Conservation (phyloP, 37 sponge, comb jelly and placozoan species). For the Chondrosia reniformis region DNA sequence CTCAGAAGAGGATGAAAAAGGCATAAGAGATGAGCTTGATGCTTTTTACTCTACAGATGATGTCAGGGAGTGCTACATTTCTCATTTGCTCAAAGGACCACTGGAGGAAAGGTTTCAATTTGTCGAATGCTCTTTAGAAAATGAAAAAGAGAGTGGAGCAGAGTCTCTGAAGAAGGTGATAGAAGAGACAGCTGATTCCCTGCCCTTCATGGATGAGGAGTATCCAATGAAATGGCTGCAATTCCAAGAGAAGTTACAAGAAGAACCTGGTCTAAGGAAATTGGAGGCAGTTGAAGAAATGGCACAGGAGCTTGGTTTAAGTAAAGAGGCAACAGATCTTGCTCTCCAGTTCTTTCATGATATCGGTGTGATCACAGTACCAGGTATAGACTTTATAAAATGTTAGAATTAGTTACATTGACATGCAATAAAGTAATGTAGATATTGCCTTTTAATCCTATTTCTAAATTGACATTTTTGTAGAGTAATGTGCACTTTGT, state of each 20-base stretch:
- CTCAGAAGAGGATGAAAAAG: constrained; percentile 12
- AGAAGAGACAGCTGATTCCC: not conserved
- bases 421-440: no score
- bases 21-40: not conserved
- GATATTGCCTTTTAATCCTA: no score
- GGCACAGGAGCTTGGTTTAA: not conserved
- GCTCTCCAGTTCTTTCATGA: constrained; percentile 51
- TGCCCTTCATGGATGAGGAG: constrained; percentile 29
- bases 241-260: constrained; percentile 21
- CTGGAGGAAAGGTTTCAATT: not conserved
- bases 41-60: not conserved
- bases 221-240: constrained; percentile 40
- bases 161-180: constrained; percentile 16
- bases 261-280: not conserved
- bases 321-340: constrained; percentile 3
- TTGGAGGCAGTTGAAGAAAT: not conserved
- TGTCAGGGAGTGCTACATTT: not conserved
- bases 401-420: no score
- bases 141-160: constrained; percentile 38
- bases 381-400: no score
- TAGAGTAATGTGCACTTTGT: no score
- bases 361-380: constrained; percentile 22
- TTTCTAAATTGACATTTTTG: no score
- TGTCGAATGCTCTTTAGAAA: constrained; percentile 6
- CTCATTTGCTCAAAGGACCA: constrained; percentile 6